phyloP scores from a whole-genome alignment of 2,113 vertebrate species.

The Perognathus longimembris region DNA sequence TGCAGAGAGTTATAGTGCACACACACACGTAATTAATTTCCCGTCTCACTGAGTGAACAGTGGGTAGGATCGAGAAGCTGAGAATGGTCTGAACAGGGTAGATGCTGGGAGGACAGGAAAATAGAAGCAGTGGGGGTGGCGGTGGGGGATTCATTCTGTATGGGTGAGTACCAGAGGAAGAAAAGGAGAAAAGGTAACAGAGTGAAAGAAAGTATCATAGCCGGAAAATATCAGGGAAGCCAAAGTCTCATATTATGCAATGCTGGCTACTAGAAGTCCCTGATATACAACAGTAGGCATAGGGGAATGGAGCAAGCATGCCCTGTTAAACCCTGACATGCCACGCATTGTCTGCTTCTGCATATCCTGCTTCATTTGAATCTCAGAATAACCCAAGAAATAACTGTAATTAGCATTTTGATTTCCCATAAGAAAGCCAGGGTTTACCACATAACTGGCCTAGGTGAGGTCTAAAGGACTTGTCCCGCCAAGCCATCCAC shows the following conservation, averaged over 20 bases:
- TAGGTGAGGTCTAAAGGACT: background rate
- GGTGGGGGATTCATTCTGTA: background rate
- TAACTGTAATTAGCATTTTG: background rate
- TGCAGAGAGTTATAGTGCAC: no score
- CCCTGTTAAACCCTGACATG: fast-evolving
- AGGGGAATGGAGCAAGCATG: background rate
- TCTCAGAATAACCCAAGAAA: background rate
- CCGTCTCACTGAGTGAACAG: no score
- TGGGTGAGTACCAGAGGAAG: background rate
- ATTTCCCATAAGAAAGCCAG: background rate
- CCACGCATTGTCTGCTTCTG: background rate
- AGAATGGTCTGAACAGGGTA: background rate
- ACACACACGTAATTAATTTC: no score
- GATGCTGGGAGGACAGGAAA: background rate
- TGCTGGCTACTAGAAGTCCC: background rate
- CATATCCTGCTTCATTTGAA: background rate
- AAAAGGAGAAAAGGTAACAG: background rate
- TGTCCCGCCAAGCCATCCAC: background rate
- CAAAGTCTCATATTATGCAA: background rate
- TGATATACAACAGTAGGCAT: no score
- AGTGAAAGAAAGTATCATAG: background rate
- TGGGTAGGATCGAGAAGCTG: background rate
- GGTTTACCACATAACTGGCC: background rate
- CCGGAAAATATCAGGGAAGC: background rate
- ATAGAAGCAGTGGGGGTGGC: fast-evolving